These are phyloP conservation scores for Scarus forsteni DNA, from an alignment of 2,797 vertebrate genomes.

Conservation along the genomic window DNA sequence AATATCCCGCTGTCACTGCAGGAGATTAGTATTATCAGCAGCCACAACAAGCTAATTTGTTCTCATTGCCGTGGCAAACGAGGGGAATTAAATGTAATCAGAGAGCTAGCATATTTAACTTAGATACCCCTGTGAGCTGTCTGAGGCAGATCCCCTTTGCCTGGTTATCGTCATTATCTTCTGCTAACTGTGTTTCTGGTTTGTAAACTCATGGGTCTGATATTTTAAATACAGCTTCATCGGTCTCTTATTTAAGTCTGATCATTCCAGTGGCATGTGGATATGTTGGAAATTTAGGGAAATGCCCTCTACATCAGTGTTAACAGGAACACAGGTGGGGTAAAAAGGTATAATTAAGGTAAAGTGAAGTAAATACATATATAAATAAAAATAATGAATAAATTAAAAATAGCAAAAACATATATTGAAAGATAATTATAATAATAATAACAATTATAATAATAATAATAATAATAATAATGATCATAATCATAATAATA, in stretches of 20 bases:
- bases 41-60: slow-evolving; percentile 78
- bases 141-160: slow-evolving; percentile 51
- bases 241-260: slow-evolving; percentile 26
- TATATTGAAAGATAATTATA: too few species aligned
- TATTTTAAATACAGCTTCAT: slow-evolving; percentile 39
- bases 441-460: too few species aligned
- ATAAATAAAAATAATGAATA: too few species aligned
- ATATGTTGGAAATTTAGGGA: slow-evolving; percentile 19
- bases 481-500: too few species aligned
- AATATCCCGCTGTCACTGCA: slow-evolving; percentile 60
- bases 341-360: too few species aligned
- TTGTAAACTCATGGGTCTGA: slow-evolving; percentile 42
- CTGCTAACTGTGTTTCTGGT: slow-evolving; percentile 43
- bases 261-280: slow-evolving; percentile 43
- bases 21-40: slow-evolving; percentile 76
- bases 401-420: too few species aligned
- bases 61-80: slow-evolving; percentile 68
- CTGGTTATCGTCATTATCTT: slow-evolving; percentile 68
- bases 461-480: too few species aligned
- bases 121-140: slow-evolving; percentile 62
- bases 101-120: slow-evolving; percentile 76
- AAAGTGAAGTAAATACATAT: too few species aligned
- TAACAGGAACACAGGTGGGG: slow-evolving; percentile 6
- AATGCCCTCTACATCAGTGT: slow-evolving; percentile 20
- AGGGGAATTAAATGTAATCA: slow-evolving; percentile 77